Percentiles rank a stretch among this genome's conserved stretches.
These are phyloP conservation scores for Parnassius orleans DNA, from an alignment of 2,888 invertebrate genomes.

Conservation along the genomic window DNA sequence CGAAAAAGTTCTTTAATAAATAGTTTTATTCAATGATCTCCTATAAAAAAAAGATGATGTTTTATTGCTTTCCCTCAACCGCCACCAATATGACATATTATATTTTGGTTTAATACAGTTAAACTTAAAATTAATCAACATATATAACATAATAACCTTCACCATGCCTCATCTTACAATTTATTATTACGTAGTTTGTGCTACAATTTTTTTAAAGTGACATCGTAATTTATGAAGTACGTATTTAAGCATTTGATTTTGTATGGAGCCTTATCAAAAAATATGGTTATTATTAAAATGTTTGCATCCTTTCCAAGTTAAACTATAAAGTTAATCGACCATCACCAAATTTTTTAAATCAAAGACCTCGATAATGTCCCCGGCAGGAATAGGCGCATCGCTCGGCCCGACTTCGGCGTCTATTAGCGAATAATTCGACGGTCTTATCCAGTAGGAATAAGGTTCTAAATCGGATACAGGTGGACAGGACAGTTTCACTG, in stretches of 20 bases:
- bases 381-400: constrained; percentile 63
- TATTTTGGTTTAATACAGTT: too few relatives aligned
- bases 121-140: too few relatives aligned
- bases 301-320: not conserved
- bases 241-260: too few relatives aligned
- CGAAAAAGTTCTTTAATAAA: too few relatives aligned
- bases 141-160: too few relatives aligned
- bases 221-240: too few relatives aligned
- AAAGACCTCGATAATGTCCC: constrained; percentile 67
- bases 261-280: not conserved
- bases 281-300: not conserved
- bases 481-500: constrained; percentile 88
- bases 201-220: not conserved
- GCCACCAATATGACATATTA: too few relatives aligned
- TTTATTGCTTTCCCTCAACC: too few relatives aligned
- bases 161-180: too few relatives aligned
- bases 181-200: too few relatives aligned
- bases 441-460: constrained; percentile 88
- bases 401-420: constrained; percentile 67
- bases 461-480: constrained; percentile 92
- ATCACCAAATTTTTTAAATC: constrained; percentile 49
- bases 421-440: constrained; percentile 63
- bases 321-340: constrained; percentile 35
- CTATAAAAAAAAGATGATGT: too few relatives aligned
- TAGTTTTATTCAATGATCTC: too few relatives aligned